Base-by-base conservation (phyloP, 2,888 invertebrate genomes). In the Cylindroiulus punctatus region DNA sequence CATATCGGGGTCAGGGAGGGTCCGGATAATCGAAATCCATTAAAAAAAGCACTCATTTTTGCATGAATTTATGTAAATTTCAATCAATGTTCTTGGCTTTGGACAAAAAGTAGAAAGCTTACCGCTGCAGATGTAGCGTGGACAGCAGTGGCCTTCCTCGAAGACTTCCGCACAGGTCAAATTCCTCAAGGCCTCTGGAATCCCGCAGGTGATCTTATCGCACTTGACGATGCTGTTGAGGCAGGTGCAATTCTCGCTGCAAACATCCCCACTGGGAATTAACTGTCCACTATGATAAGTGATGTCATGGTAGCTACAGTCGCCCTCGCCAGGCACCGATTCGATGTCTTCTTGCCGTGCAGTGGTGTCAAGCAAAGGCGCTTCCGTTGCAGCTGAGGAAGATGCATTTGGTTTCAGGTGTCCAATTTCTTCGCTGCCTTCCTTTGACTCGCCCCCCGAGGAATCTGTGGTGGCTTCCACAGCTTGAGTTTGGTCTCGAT, bases 241-340 rank as follows among this genome's bases (percentile, higher is more conserved):
- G 44, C 87, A 87, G 3, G 84, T 42, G 44, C 87, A 87, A 36
- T 87, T 85, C n/a, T 87, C 87, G 8, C 86, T 85, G 86, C 89
- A 89, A n/a, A 87, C 85, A 81, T 88, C 87, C 17, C 32, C 82
- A 22, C 86, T 87, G 0, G 88, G 88, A 42, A 89, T 87, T 19
- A 86, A 42, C 10, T 88, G 87, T 3, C 87, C 87, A 42, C 88
- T 86, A 3, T 65, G 8, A 44, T 88, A 88, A 19, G 87, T 86
- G 36, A 86, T 84, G 12, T 87, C 88, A 44, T 88, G 85, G 17
- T 87, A 84, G 10, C 86, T 81, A 85, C 88, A 88, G 76, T 84
- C 85, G 42, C 87, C 87, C 86, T 87, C 87, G 10, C 87, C 87
- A 19, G 87, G 87, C 57, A 87, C 65, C 12, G 47, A 30, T 81